A percentile compares a stretch with the other conserved stretches of the same genome.
These are phyloP conservation scores for Drosophila subobscura DNA, from an alignment of 1,140 invertebrate genomes.

Conservation along the genomic window DNA sequence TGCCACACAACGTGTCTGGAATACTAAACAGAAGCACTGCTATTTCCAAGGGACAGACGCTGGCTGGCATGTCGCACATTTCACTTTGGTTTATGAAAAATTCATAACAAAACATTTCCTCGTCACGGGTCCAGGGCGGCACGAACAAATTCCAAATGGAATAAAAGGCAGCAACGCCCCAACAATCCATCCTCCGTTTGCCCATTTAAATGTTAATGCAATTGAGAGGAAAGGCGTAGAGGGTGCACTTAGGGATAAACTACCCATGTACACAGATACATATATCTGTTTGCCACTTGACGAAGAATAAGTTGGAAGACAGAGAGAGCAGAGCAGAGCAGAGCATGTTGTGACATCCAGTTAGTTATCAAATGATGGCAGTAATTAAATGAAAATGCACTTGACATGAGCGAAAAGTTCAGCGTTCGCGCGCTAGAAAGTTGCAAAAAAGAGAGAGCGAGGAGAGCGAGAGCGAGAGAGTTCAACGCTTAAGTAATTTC, in stretches of 20 bases:
- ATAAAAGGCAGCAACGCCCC: slow-evolving; percentile 9
- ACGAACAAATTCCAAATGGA: slow-evolving; percentile 47
- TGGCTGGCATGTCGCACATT: slow-evolving; percentile 33
- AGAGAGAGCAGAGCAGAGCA: background rate
- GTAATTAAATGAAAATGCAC: slow-evolving; percentile 71
- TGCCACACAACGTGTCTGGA: slow-evolving; percentile 39
- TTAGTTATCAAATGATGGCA: slow-evolving; percentile 46
- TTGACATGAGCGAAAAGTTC: slow-evolving; percentile 36
- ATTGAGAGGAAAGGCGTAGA: slow-evolving; percentile 28
- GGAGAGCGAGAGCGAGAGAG: background rate
- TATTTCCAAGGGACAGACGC: background rate
- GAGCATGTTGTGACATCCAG: slow-evolving; percentile 4
- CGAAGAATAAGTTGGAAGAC: slow-evolving; percentile 7
- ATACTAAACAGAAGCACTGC: slow-evolving; percentile 15
- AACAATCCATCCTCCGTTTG: slow-evolving; percentile 11
- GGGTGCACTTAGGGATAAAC: background rate
- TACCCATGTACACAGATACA: background rate
- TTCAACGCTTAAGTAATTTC: slow-evolving; percentile 37
- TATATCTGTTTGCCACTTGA: background rate
- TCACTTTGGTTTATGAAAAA: slow-evolving; percentile 65
- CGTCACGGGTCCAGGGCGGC: slow-evolving; percentile 41
- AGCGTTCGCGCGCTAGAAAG: slow-evolving; percentile 5
- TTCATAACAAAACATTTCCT: slow-evolving; percentile 61
- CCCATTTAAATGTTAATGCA: slow-evolving; percentile 59
- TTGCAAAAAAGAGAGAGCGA: slow-evolving; percentile 8